Evolutionary conservation across 1,140 invertebrate genomes (phyloP).

Genomic region (Ceratosolen fusciceps): DNA sequence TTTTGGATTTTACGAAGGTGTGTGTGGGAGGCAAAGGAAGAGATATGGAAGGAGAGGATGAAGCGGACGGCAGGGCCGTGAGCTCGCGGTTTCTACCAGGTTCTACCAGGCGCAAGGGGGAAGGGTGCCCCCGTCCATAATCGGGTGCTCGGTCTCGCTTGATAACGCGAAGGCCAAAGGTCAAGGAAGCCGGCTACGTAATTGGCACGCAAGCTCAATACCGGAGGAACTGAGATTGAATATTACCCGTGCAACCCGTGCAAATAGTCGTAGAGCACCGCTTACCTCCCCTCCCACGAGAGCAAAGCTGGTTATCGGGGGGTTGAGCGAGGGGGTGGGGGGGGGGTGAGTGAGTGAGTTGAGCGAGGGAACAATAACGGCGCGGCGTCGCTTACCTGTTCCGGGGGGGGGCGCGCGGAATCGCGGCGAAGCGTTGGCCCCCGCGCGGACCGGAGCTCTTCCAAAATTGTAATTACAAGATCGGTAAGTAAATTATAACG

Average conservation of each 20-base stretch:
- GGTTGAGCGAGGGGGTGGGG: slow-evolving; percentile 42
- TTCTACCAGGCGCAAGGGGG: slow-evolving; percentile 14
- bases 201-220: slow-evolving; percentile 61
- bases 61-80: neutral
- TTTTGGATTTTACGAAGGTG: no score
- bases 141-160: neutral
- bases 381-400: slow-evolving; percentile 48
- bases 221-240: slow-evolving; percentile 70
- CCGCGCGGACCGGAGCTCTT: slow-evolving; percentile 52
- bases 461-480: slow-evolving; percentile 71
- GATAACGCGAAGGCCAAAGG: slow-evolving; percentile 32
- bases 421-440: slow-evolving; percentile 46
- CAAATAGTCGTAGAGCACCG: slow-evolving; percentile 61
- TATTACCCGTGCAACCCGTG: slow-evolving; percentile 69
- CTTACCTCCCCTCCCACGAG: neutral
- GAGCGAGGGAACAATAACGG: slow-evolving; percentile 42
- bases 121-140: neutral
- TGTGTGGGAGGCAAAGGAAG: no score
- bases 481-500: slow-evolving; percentile 72
- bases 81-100: slow-evolving; percentile 28
- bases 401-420: slow-evolving; percentile 23
- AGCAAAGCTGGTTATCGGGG: neutral
- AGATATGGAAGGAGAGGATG: neutral
- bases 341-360: neutral
- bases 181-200: slow-evolving; percentile 12